Base-by-base conservation (phyloP, 2,113 vertebrate species). In the Callithrix jacchus region DNA sequence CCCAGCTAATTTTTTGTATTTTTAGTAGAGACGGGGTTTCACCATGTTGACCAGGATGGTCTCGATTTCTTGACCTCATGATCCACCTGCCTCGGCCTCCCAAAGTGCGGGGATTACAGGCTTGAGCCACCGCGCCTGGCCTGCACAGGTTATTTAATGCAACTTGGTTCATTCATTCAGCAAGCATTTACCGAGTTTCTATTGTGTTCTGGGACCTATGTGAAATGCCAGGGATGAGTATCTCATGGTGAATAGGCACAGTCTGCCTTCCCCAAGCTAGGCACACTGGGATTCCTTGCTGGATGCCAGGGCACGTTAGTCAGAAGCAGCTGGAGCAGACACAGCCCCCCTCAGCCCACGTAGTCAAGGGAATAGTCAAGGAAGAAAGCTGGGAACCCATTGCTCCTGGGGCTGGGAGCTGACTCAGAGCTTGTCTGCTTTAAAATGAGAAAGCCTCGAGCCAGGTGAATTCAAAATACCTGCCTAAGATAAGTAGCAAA, bases 391-490 rank as follows among this genome's bases (percentile, higher is more conserved):
- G 4, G 2, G 47, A 47, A 45, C 21, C 1, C 9, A 1, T 58
- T 14, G 8, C 16, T 13, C 61, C 2, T 40, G 42, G 40, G 85
- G 42, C 9, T 54, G 2, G n/a, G 88, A 52, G 73, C 35, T 12
- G 16, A 73, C 18, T 89, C 84, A 40, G n/a, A 83, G 40, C 30
- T 80, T 87, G 61, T 61, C 52, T 58, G 18, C 87, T 87, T 40
- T n/a, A 9, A 61, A 40, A 42, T 23, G 40, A 94, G 52, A 93
- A 27, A 70, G 56, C 45, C n/a, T 68, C 0, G 0, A 35, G 45
- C 79, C 92, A 93, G 73, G 92, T 87, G 80, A 61, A 68, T 92
- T 87, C 79, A 47, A 89, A 93, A 73, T 64, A 97, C 96, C 84
- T 93, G 90, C 84, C 17, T 52, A 6, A 37, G 77, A 85, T 84